These are phyloP conservation scores for Acanthornis magna DNA, from an alignment of 2,797 vertebrate species.

Conservation along the genomic window DNA sequence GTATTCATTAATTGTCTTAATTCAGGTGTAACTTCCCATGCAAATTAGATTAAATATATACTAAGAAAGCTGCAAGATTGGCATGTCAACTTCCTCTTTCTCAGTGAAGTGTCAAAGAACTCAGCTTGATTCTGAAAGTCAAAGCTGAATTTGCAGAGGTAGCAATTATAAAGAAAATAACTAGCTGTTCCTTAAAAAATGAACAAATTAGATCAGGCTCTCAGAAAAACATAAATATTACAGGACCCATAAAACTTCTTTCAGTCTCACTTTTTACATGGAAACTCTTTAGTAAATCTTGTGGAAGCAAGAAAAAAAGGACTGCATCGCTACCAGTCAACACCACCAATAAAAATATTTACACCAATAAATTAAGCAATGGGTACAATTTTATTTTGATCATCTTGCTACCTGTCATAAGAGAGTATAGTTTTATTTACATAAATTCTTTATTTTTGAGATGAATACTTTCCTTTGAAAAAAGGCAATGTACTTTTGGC, in stretches of 20 bases:
- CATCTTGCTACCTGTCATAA: not conserved
- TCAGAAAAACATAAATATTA: not conserved
- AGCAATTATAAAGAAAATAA: conserved; percentile 14
- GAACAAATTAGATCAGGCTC: not conserved
- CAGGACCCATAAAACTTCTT: not conserved
- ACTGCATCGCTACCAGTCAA: not conserved
- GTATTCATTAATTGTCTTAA: not conserved
- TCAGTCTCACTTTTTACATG: not conserved
- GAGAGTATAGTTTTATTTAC: not conserved
- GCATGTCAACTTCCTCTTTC: not conserved
- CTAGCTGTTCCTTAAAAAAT: not conserved
- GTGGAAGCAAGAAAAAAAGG: not conserved
- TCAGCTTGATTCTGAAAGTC: not conserved
- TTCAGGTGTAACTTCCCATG: not conserved
- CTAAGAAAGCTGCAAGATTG: not conserved
- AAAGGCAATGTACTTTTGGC: not conserved
- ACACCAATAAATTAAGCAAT: not conserved
- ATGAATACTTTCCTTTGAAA: not conserved
- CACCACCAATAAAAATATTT: not conserved
- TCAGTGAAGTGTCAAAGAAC: not conserved
- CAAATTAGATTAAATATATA: not conserved
- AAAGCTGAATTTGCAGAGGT: conserved; percentile 7
- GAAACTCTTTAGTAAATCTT: not conserved
- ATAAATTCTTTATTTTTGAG: not conserved
- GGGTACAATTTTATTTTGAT: not conserved